phyloP scores from a whole-genome alignment of 2,113 vertebrate species.

The Eudyptes chrysolophus region DNA sequence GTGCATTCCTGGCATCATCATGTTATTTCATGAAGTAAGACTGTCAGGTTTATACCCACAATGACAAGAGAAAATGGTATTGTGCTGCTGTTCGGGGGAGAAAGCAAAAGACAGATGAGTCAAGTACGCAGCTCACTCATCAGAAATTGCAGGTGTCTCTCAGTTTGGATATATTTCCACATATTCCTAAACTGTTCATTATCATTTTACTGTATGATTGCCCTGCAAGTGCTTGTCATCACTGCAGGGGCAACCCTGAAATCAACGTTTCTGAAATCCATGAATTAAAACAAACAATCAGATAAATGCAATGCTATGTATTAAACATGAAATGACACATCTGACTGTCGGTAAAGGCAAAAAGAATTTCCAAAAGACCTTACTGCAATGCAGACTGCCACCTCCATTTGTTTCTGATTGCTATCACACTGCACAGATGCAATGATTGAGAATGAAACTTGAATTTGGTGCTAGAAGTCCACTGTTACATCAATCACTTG shows the following conservation, averaged over 20 bases:
- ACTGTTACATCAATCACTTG: conserved; percentile 66
- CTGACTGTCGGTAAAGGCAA: neutral
- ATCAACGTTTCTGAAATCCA: neutral
- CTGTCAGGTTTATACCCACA: neutral
- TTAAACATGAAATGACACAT: neutral
- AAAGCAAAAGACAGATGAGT: neutral
- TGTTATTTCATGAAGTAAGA: neutral
- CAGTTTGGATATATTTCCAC: neutral
- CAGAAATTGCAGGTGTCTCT: neutral
- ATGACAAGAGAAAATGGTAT: neutral
- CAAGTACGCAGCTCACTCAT: neutral
- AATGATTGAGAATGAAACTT: conserved; percentile 56
- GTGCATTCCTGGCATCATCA: neutral
- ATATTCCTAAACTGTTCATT: neutral
- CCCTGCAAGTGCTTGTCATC: neutral
- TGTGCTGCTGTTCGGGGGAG: neutral
- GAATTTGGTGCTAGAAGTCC: conserved; percentile 60
- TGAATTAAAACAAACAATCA: conserved; percentile 27
- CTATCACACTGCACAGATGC: conserved; percentile 9
- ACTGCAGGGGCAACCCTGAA: neutral
- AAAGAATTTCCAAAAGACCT: neutral
- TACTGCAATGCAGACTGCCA: conserved; percentile 29
- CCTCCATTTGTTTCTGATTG: conserved; percentile 40
- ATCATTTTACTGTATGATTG: neutral
- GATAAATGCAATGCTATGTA: neutral